Conservation (phyloP, 2,797 vertebrate species). For the Fundulus diaphanus region DNA sequence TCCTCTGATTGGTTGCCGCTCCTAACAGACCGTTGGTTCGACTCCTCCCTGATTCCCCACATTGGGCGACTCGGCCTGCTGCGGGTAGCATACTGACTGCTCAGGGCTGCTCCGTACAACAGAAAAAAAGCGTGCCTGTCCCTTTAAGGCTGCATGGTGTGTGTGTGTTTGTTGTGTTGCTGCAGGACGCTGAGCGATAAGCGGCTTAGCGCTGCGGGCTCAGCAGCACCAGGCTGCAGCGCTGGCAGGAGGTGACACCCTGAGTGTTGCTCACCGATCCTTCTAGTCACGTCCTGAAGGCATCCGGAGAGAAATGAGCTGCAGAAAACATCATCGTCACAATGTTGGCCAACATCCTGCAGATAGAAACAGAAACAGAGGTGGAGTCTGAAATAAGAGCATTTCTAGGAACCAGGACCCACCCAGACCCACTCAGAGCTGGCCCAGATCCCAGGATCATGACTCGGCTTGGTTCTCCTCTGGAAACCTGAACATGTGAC, state of each 20-base stretch:
- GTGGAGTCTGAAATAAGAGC: background rate
- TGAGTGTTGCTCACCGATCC: background rate
- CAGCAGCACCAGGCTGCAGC: constrained; percentile 7
- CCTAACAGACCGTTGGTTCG: no score
- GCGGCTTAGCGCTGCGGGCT: constrained; percentile 34
- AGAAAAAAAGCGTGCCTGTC: background rate
- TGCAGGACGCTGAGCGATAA: constrained; percentile 24
- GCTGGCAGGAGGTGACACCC: constrained; percentile 28
- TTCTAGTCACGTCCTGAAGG: background rate
- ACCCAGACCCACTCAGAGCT: no score
- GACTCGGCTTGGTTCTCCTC: background rate
- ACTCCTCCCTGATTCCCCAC: no score
- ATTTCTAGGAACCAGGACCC: background rate
- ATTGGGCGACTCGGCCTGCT: background rate
- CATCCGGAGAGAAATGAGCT: background rate
- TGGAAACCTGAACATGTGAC: no score
- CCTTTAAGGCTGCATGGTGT: background rate
- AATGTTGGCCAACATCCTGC: no score
- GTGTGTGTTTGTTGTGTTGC: constrained; percentile 1
- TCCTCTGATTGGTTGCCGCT: background rate
- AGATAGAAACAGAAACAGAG: background rate
- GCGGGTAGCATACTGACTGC: background rate
- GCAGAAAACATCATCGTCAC: no score
- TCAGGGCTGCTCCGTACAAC: background rate
- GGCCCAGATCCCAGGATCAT: background rate